A percentile compares a stretch with the other conserved stretches of the same genome.
Conservation (phyloP, 2,113 vertebrate species). For the Hippotragus niger region DNA sequence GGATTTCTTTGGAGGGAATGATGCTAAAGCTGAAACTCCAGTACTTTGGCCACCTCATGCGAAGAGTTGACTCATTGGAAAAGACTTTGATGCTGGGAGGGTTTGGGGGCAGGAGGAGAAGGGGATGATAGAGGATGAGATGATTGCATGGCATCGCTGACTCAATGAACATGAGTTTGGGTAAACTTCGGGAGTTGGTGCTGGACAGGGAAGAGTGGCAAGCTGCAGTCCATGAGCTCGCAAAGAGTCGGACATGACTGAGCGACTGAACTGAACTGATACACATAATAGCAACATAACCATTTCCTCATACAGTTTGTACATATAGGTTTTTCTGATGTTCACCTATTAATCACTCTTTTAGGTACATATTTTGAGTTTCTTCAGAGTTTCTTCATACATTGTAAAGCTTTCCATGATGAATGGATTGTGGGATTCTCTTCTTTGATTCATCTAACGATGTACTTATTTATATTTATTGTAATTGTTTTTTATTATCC, state of each 20-base stretch:
- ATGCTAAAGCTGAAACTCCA: neutral
- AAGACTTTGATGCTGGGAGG: neutral
- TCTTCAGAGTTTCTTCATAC: neutral
- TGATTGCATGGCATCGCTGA: neutral
- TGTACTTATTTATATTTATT: neutral
- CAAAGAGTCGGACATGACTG: accelerated
- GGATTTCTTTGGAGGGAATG: neutral
- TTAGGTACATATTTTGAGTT: neutral
- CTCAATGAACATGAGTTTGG: neutral
- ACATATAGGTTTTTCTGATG: neutral
- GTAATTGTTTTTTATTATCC: neutral
- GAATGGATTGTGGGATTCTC: neutral
- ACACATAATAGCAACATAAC: neutral
- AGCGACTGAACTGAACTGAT: neutral
- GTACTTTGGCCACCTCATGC: accelerated
- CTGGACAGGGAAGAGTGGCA: neutral
- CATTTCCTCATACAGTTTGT: neutral
- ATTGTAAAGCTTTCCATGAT: neutral
- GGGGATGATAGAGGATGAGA: neutral
- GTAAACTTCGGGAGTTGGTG: neutral
- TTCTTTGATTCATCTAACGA: neutral
- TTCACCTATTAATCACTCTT: neutral
- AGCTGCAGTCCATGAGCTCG: neutral
- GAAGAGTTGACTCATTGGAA: neutral
- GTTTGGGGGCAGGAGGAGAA: accelerated